Base-by-base conservation (phyloP, 2,888 invertebrate genomes). In the Dugesia japonica region DNA sequence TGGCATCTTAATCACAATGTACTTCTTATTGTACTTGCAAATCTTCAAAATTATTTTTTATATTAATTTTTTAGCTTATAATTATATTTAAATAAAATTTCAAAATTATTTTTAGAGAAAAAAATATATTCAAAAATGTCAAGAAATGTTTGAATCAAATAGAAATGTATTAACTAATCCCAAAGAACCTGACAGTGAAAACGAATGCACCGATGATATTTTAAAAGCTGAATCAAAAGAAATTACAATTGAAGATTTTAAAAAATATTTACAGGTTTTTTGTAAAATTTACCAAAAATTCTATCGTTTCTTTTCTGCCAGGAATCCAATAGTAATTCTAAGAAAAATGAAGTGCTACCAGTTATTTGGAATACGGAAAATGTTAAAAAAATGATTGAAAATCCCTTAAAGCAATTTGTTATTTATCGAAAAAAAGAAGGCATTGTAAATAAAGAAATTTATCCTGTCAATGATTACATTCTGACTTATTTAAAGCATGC, bases 361-460 rank as follows among this genome's bases (percentile, higher is more conserved):
- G 56, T 20, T 4, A 56, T 56, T 9, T 56, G 9, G 4, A 56
- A 56, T 56, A 4, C 4, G n/a, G 56, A 56, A 20, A 56, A 56
- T 56, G 23, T 56, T 20, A 56, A 56, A 56, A 56, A 56, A 13
- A 9, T 56, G 23, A 56, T 56, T 13, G 56, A 56, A n/a, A 56
- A 56, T 56, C 56, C 56, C 4, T n/a, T 56, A 23, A 56, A 56
- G 17, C n/a, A 56, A 13, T 56, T 56, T 56, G 23, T 56, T 13
- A 56, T 56, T 56, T 56, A 56, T 56, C 56, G 56, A 13, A 56
- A 56, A 56, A 56, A 56, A 56, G 56, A 56, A 9, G 56, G 56
- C 9, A n/a, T 56, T 56, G 56, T 56, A 1, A 56, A n/a, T 9
- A 56, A 20, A n/a, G 56, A 56, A 56, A 56, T 20, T 20, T 56